Base-by-base conservation (phyloP, 2,113 vertebrate species). In the Marcusenius ussheri region DNA sequence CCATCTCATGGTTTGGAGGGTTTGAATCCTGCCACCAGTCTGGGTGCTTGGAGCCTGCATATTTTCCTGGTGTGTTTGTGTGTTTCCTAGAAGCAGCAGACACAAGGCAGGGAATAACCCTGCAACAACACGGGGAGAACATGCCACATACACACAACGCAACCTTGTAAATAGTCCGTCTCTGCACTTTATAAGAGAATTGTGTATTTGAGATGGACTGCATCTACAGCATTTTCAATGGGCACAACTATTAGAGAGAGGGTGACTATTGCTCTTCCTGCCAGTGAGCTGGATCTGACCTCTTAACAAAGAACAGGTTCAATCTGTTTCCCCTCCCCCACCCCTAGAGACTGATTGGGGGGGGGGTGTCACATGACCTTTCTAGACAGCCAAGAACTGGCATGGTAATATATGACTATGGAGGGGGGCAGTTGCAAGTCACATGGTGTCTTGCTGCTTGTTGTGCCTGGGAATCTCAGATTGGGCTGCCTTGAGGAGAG, bases 271-370 rank as follows among this genome's bases (percentile, higher is more conserved):
- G 92, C 50, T 91, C 89, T 95, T 94, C 93, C 92, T 93, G 94
- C 93, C 93, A 91, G 93, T 94, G 95, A 95, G 96, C 95, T 90
- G 91, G 92, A 93, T 90, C 92, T 97, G 97, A 97, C 97, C 97
- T 96, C 97, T 93, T 95, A 97, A 96, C 97, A 96, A 95, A 97
- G 97, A 97, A 96, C 97, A 96, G 97, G 95, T 96, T 96, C 91
- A 94, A 96, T 94, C 94, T 93, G 93, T 94, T 92, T 94, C 95
- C 96, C 95, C 93, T 94, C 96, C 96, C 94, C 96, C 95, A 91
- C 92, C 88, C 88, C 88, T 90, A 93, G 94, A 94, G 95, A 95
- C 94, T 95, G 94, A 94, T 96, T 95, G 95, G 96, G 96, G n/a
- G 31, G 70, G 70, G 70, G 70, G 70, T 70, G 96, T 97, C 96